These are phyloP conservation scores for Thalassophryne amazonica DNA, from an alignment of 2,797 vertebrate genomes.

Conservation along the genomic window DNA sequence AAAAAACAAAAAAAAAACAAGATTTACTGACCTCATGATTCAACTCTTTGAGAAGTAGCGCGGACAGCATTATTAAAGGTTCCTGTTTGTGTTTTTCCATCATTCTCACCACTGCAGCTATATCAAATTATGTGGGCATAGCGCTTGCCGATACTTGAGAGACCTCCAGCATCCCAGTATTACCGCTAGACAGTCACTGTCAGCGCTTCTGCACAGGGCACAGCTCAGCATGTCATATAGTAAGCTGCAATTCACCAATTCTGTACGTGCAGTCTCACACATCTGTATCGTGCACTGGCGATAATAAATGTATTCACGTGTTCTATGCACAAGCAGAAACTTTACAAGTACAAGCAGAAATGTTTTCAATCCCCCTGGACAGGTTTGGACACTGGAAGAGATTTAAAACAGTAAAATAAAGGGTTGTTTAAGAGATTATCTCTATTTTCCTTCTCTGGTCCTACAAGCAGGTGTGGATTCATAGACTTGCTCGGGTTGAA, in stretches of 20 bases:
- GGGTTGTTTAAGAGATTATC: too few species aligned
- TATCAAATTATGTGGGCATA: constrained; percentile 70
- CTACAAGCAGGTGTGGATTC: too few species aligned
- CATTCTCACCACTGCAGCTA: constrained; percentile 64
- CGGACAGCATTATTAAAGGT: constrained; percentile 53
- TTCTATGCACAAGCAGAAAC: too few species aligned
- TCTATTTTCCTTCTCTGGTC: too few species aligned
- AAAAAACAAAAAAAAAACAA: constrained; percentile 25
- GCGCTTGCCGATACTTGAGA: constrained; percentile 66
- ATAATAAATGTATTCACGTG: too few species aligned
- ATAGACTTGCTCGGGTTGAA: too few species aligned
- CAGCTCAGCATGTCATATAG: constrained; percentile 53
- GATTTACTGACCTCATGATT: constrained; percentile 25
- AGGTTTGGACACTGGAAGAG: too few species aligned
- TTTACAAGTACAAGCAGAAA: too few species aligned
- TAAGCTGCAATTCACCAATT: constrained; percentile 37
- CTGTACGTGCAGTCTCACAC: constrained; percentile 16
- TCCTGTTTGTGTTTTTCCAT: constrained; percentile 44
- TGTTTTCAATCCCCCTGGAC: too few species aligned
- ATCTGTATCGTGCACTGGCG: too few species aligned
- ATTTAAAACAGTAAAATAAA: too few species aligned
- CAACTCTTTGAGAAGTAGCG: constrained; percentile 2
- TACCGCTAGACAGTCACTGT: constrained; percentile 53
- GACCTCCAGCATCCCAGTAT: constrained; percentile 55
- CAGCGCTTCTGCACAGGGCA: constrained; percentile 58